Base-by-base conservation (phyloP, 2,113 vertebrate genomes). In the Columba livia region DNA sequence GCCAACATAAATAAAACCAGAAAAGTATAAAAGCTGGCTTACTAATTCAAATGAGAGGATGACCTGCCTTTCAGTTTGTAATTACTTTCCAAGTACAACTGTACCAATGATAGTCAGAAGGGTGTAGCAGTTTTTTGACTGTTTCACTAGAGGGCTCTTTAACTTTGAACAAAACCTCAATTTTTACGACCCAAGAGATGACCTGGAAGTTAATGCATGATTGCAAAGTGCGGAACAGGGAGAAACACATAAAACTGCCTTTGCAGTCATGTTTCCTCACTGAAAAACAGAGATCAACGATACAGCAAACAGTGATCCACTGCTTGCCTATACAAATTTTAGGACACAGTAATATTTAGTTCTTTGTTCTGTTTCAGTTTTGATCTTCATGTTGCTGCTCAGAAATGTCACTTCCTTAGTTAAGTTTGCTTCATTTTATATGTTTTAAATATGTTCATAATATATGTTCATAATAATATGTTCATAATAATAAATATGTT, bases 71-170 rank as follows among this genome's bases (percentile, higher is more conserved):
- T 69, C 54, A 72, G 25, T 62, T 88, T 73, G 28, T 20, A 50
- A 67, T 38, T 25, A 26, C 54, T 83, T 88, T 78, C 34, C 21
- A 65, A 91, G 44, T 48, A 51, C 31, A 62, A 66, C 7, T 24
- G 31, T 71, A 51, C 38, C 67, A 79, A n/a, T 3, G 48, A 21
- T 2, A 64, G 28, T 24, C 44, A 69, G 29, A 90, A 65, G 73
- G 84, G 50, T 53, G 78, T 23, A 94, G 96, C 89, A 96, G 82
- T 85, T 93, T 94, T 89, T 70, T 77, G 38, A 70, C 51, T 95
- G 32, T 84, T 94, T 97, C 96, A 53, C 94, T 94, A 98, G 96
- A 90, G 91, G 85, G 88, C 93, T 97, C 95, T 96, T 97, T 93
- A 95, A 96, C 92, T 94, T 85, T 97, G 93, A 97, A 80, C 58